Base-by-base conservation (phyloP, 1,140 invertebrate species). In the Contarinia nasturtii region DNA sequence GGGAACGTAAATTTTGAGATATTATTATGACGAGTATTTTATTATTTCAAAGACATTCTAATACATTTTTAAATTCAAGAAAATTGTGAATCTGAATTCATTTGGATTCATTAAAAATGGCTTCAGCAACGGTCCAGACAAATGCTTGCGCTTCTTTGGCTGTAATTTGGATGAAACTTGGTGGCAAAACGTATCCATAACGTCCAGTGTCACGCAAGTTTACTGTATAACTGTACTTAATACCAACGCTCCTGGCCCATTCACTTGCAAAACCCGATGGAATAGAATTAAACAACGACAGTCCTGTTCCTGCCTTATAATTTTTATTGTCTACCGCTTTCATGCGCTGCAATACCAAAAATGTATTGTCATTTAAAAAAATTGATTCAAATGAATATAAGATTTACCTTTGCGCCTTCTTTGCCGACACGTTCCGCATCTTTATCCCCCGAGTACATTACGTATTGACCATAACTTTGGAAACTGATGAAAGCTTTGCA, bases 401-500 rank as follows among this genome's bases (percentile, higher is more conserved):
- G n/a, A 27, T 43, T n/a, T 61, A 76, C 74, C 51, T 65, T 57
- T 47, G 79, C 77, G 7, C 79, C 82, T 53, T 72, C 67, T 21
- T 89, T 61, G n/a, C n/a, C n/a, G n/a, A n/a, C n/a, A n/a, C n/a
- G n/a, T 33, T 87, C 81, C 20, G 73, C 64, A 53, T 83, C 75
- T 61, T 88, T 82, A 44, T 73, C 64, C 0, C 80, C 75, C 36
- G 75, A 69, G n/a, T n/a, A 69, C 66, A 48, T 73, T 72, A 87
- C 76, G 66, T 87, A 85, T 66, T 90, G 86, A 1, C 84, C 83
- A 55, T 92, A 93, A 41, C 86, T 86, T 59, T 94, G 89, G 53
- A 92, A 75, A 1, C 83, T 84, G 20, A 91, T 57, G 51, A 87
- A 93, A 7, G 79, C 75, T 53, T 79, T 76, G 61, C 73, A 76